Evolutionary conservation across 1,140 invertebrate genomes (phyloP).

Genomic region (Colletes gigas): DNA sequence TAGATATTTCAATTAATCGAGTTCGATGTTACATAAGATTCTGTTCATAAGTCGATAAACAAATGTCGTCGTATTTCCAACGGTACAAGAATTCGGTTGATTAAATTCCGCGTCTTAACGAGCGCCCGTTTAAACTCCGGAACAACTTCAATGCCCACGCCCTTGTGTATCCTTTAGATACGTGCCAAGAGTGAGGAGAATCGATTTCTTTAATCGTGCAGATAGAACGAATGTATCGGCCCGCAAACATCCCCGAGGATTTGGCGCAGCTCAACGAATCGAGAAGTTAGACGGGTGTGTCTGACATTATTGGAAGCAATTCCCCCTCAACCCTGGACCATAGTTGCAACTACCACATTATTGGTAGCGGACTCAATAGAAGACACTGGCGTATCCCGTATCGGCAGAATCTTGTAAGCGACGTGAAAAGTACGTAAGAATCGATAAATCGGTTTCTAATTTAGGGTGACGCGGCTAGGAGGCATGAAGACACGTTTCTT

Average conservation of each 20-base stretch:
- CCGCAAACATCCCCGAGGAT: conserved; percentile 54
- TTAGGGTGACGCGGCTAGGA: not conserved
- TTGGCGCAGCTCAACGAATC: conserved; percentile 55
- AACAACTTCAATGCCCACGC: conserved; percentile 1
- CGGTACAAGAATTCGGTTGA: not conserved
- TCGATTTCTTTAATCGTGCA: conserved; percentile 62
- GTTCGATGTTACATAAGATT: not conserved
- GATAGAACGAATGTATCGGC: conserved; percentile 60
- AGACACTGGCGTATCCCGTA: conserved; percentile 39
- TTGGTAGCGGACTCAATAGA: conserved; percentile 33
- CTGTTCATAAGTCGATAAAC: not conserved
- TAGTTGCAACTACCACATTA: conserved; percentile 44
- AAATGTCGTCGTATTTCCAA: not conserved
- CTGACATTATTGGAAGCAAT: conserved; percentile 68
- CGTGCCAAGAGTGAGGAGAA: conserved; percentile 43
- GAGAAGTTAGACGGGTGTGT: conserved; percentile 62
- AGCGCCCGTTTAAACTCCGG: not conserved
- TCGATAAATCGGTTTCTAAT: conserved; percentile 53
- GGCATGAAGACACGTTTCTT: not conserved
- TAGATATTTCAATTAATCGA: not conserved
- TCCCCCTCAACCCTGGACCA: conserved; percentile 39
- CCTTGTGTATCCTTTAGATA: conserved; percentile 26
- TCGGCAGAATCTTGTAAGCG: conserved; percentile 36
- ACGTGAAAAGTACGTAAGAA: conserved; percentile 31
- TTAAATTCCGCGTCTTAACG: not conserved